Conservation (phyloP, 2,888 invertebrate species). For the Fragum whitleyi region DNA sequence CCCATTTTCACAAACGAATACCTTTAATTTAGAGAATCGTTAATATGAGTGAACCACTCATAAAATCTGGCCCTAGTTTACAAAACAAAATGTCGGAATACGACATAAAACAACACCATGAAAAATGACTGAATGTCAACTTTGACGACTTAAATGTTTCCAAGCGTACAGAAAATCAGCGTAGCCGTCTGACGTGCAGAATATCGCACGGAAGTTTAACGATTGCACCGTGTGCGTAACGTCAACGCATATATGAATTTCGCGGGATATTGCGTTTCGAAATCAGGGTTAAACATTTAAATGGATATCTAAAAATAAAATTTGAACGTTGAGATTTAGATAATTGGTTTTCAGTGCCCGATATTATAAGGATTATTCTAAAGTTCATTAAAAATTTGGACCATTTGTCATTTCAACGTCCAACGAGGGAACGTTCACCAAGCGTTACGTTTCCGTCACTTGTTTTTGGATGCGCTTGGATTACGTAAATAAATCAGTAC, state of each 20-base stretch:
- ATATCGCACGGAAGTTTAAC: background rate
- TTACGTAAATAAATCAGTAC: background rate
- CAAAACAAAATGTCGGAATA: background rate
- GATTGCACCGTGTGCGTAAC: background rate
- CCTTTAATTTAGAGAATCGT: no score
- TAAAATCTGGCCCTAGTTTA: background rate
- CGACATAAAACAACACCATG: background rate
- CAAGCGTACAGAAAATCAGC: background rate
- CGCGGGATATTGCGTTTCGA: no score
- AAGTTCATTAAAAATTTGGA: no score
- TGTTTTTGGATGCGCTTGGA: background rate
- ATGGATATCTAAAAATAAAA: no score
- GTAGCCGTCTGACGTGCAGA: background rate
- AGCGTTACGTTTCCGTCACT: background rate
- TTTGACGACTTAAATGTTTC: constrained; percentile 1
- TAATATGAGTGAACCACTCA: no score
- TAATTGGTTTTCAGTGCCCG: no score
- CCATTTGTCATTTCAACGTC: background rate
- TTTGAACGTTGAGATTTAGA: no score
- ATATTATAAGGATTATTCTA: no score
- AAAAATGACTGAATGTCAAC: background rate
- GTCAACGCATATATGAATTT: background rate
- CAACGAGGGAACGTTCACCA: background rate
- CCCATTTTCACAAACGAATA: no score
- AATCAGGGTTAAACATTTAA: no score